phyloP scores from a whole-genome alignment of 2,797 vertebrate species.

The Nannoperca obscura region DNA sequence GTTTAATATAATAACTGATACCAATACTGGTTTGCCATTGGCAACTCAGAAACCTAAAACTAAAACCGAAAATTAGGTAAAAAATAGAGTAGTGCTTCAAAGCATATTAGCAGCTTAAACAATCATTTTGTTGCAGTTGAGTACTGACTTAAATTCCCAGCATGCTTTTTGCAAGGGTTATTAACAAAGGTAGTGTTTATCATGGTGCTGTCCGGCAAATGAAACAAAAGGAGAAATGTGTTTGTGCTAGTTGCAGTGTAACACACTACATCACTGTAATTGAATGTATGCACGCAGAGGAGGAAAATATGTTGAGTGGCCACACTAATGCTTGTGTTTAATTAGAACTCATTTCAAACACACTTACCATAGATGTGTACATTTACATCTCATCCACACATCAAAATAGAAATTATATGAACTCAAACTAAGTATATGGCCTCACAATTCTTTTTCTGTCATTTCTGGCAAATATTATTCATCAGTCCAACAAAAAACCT shows the following conservation, averaged over 20 bases:
- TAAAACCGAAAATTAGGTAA: too few relatives aligned
- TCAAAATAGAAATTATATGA: conserved; percentile 1
- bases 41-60: conserved; percentile 15
- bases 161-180: conserved; percentile 43
- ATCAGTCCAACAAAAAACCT: background rate
- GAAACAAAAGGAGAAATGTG: conserved; percentile 50
- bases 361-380: background rate
- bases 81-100: conserved; percentile 47
- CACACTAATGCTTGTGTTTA: conserved; percentile 16
- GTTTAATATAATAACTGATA: conserved; percentile 16
- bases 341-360: conserved; percentile 27
- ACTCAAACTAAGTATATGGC: background rate
- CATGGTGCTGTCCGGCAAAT: conserved; percentile 40
- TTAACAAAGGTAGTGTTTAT: conserved; percentile 69
- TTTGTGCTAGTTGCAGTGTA: conserved; percentile 48
- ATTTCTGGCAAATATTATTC: conserved; percentile 3
- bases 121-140: conserved; percentile 64
- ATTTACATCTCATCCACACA: background rate
- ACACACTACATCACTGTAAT: conserved; percentile 67
- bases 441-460: background rate
- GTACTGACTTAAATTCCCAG: conserved; percentile 48
- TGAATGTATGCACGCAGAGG: conserved; percentile 46
- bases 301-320: conserved; percentile 19
- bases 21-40: conserved; percentile 10
- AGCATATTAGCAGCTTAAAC: conserved; percentile 52